Base-by-base conservation (phyloP, 2,113 vertebrate species). In the Bos javanicus region DNA sequence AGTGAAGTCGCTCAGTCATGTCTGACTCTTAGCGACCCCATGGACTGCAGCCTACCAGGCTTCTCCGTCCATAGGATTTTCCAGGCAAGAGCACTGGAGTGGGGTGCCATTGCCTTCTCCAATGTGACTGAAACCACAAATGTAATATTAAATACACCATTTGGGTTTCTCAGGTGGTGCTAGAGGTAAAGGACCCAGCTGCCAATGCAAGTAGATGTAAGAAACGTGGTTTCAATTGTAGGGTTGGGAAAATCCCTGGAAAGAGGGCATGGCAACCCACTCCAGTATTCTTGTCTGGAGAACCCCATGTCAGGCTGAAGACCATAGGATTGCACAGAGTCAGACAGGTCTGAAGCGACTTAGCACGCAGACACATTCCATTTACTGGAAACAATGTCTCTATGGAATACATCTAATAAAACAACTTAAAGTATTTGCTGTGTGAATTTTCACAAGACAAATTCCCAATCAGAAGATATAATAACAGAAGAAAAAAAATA, bases 321-420 rank as follows among this genome's bases (percentile, higher is more conserved):
- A 7, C 71, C 71, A 76, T 76, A 43, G 71, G 23, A 26, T 2
- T 43, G 6, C 23, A 6, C 11, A 76, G 67, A 74, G 23, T 43
- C 36, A 43, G 21, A 76, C 6, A 43, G 23, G 23, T 43, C 71
- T 26, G 39, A 76, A 76, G 71, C 1, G 1, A 26, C 23, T 76
- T 76, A 76, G 12, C 23, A 26, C 0, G 1, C 39, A 76, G 3
- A 26, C 23, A 43, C 23, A 84, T 95, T 89, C 2, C 26, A 59
- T 83, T 95, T 76, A 12, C 15, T 93, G 16, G 81, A 94, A 78
- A 91, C 25, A 85, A 6, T 90, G 9, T 62, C 30, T 82, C 17
- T 88, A 39, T 90, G 59, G 16, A 94, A 81, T 46, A 46, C 48
- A 39, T 74, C 46, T 91, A 87, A 92, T 67, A 57, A 74, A 91